Evolutionary conservation across 2,113 vertebrate genomes (phyloP), one percentile per base, ranked within the genome.

Genomic region (rabbit (Oryctolagus cuniculus)): DNA sequence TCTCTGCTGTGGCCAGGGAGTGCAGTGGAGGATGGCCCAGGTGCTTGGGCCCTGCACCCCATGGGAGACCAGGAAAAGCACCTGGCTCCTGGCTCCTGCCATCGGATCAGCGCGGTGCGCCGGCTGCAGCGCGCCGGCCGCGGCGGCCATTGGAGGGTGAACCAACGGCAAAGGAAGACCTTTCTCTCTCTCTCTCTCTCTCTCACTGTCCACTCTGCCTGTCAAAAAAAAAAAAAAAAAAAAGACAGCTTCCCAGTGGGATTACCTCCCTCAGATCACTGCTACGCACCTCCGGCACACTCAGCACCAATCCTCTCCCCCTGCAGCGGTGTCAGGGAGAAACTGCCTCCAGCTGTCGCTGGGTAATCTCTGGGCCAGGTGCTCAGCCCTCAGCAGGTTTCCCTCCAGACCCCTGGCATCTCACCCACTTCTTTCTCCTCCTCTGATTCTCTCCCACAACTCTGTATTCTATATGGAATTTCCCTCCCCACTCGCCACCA

Each of bases 271-370:
- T 72, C 38, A n/a, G 31, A 31, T 58, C 70, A 1, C 25, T 66
- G 13, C 34, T 27, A 24, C 80, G 63, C 44, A n/a, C 38, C 66
- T 53, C 70, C 36, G 27, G 1, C 44, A n/a, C 12, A 34, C 10
- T 27, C 73, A 24, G 36, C n/a, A 51, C n/a, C 10, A 12, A 10
- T 5, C 27, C 1, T 16, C 55, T 64, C 15, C 55, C 69, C 38
- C 11, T 1, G n/a, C 22, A 2, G 24, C 0, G 1, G 2, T 21
- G 16, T n/a, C 58, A 2, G 6, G 21, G 69, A 70, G 24, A 22
- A 17, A 6, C 49, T 3, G 7, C 24, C 15, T 27, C 69, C 61
- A 19, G n/a, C 29, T 63, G 44, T 11, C 64, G 38, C 34, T 0
- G 0, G 22, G 13, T 74, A 1, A 49, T 38, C 89, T 63, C 49